Evolutionary conservation across 2,888 invertebrate genomes (phyloP).

Genomic region (Chorisops tibialis): DNA sequence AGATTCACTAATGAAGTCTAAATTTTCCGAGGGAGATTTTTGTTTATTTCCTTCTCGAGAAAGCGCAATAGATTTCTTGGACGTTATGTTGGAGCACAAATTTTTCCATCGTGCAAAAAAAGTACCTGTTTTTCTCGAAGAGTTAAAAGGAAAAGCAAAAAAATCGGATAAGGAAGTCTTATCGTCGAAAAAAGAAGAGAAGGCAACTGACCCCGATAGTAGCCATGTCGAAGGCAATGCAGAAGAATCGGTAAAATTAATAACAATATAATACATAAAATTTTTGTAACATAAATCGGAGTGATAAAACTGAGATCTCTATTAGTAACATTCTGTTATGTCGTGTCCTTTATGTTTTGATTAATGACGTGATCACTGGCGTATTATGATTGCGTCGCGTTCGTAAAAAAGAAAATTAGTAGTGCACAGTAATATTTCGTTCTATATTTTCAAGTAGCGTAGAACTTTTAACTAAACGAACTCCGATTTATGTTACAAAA

Average conservation of each 20-base stretch:
- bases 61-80: conserved; percentile 75
- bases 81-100: conserved; percentile 85
- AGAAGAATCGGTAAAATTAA: conserved; percentile 42
- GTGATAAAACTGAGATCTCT: no score
- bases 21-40: conserved; percentile 75
- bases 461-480: no score
- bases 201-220: conserved; percentile 46
- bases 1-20: conserved; percentile 86
- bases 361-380: no score
- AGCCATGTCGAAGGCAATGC: conserved; percentile 56
- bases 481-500: no score
- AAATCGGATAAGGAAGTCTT: conserved; percentile 6
- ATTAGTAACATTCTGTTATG: no score
- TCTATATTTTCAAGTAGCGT: no score
- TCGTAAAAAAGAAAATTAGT: no score
- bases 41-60: conserved; percentile 77
- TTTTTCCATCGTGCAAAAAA: conserved; percentile 94
- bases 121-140: conserved; percentile 71
- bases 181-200: conserved; percentile 29
- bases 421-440: no score
- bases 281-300: no score
- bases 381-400: no score
- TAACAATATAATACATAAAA: not conserved
- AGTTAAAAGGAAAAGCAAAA: conserved; percentile 53
- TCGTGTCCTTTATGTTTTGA: no score